These are phyloP conservation scores for Cygnus atratus DNA, from an alignment of 2,113 vertebrate genomes.

Conservation along the genomic window DNA sequence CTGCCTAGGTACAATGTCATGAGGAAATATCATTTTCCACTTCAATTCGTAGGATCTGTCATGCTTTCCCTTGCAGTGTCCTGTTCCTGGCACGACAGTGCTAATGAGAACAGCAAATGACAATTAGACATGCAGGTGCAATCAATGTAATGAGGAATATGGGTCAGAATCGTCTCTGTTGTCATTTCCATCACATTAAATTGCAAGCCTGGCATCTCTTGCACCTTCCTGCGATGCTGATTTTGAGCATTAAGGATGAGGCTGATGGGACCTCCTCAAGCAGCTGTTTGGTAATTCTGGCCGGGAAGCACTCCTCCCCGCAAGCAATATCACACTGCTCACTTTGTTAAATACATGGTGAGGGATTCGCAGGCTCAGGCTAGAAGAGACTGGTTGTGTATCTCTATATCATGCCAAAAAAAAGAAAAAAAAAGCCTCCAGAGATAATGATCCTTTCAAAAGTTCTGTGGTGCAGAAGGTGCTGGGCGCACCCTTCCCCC, in stretches of 20 bases:
- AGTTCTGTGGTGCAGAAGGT: not conserved
- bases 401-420: not conserved
- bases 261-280: not conserved
- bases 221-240: accelerated
- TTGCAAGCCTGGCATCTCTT: accelerated
- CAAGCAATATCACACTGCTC: not conserved
- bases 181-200: not conserved
- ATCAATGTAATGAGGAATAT: not conserved
- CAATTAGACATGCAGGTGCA: not conserved
- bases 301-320: not conserved
- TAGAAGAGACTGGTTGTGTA: not conserved
- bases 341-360: not conserved
- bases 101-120: not conserved
- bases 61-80: not conserved
- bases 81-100: not conserved
- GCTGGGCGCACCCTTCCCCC: not conserved
- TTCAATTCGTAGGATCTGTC: accelerated
- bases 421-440: not conserved
- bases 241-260: not conserved
- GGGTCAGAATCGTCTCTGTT: not conserved
- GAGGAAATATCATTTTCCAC: not conserved
- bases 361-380: not conserved
- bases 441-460: not conserved
- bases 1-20: not conserved
- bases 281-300: slow-evolving; percentile 5